Percentiles rank a stretch among this genome's conserved stretches.
These are phyloP conservation scores for Microctonus aethiopoides DNA, from an alignment of 2,888 invertebrate genomes.

Conservation along the genomic window DNA sequence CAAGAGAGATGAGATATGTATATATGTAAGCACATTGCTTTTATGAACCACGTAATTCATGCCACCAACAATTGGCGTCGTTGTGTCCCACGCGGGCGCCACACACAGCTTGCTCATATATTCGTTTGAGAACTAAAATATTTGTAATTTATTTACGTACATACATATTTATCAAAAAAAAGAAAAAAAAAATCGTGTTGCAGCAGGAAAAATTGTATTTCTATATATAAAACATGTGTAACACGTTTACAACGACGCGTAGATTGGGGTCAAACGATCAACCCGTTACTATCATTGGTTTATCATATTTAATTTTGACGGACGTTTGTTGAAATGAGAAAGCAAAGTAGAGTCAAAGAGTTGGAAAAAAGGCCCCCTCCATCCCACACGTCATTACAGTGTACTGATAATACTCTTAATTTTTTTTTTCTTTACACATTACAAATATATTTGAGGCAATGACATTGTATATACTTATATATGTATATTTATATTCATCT, in stretches of 20 bases:
- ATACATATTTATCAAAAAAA: conserved; percentile 11
- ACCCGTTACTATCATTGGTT: conserved; percentile 5
- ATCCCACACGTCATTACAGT: background rate
- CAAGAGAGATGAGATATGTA: too few relatives aligned
- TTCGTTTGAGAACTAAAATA: conserved; percentile 18
- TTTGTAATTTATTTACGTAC: too few relatives aligned
- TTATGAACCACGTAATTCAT: conserved; percentile 43
- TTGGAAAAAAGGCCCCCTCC: background rate
- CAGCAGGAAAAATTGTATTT: conserved; percentile 7
- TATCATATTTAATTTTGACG: conserved; percentile 24
- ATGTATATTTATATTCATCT: background rate
- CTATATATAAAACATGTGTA: conserved; percentile 19
- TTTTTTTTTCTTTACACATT: background rate
- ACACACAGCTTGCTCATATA: conserved; percentile 2
- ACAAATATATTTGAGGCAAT: background rate
- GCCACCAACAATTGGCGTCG: conserved; percentile 42
- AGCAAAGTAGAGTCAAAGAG: background rate
- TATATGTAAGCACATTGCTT: conserved; percentile 25
- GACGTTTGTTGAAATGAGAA: conserved; percentile 5
- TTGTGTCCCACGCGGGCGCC: conserved; percentile 39
- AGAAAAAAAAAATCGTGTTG: conserved; percentile 13
- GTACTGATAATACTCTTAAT: background rate
- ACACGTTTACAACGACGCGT: conserved; percentile 9
- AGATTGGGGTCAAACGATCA: conserved; percentile 29
- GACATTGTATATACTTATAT: background rate